A percentile compares a stretch with the other conserved stretches of the same genome.
Evolutionary conservation across 2,888 invertebrate species (phyloP).

Genomic region (Callimorpha dominula): DNA sequence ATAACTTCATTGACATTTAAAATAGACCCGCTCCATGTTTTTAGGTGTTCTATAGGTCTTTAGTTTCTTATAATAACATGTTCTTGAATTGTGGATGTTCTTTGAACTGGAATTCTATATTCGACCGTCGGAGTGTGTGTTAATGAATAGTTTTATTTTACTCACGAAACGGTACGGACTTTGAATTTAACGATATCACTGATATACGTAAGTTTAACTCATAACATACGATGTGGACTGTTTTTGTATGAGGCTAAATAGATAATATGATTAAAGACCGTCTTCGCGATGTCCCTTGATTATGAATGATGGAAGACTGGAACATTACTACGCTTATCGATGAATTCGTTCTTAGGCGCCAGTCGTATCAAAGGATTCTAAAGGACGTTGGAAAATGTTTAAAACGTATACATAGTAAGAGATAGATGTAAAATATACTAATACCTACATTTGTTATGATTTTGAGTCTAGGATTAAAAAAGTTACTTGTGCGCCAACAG

Average conservation of each 20-base stretch:
- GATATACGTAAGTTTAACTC: constrained; percentile 23
- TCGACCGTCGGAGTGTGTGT: not conserved
- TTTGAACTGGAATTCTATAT: constrained; percentile 4
- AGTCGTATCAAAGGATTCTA: too few relatives aligned
- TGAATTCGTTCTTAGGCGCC: not conserved
- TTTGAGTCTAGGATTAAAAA: too few relatives aligned
- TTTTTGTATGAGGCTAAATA: not conserved
- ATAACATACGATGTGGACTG: constrained; percentile 2
- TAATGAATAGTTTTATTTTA: not conserved
- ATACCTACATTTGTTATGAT: not conserved
- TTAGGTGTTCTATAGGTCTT: not conserved
- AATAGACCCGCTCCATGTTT: too few relatives aligned
- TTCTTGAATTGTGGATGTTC: not conserved
- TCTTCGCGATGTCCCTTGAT: not conserved
- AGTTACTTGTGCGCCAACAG: not conserved
- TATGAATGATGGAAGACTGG: not conserved
- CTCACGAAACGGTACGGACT: not conserved
- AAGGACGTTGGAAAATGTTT: not conserved
- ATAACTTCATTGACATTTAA: too few relatives aligned
- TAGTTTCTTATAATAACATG: not conserved
- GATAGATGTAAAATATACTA: constrained; percentile 1
- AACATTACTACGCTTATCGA: not conserved
- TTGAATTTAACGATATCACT: constrained; percentile 14
- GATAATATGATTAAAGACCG: not conserved
- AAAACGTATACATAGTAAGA: not conserved